A percentile compares a stretch with the other conserved stretches of the same genome.
Evolutionary conservation across 2,888 invertebrate genomes (phyloP).

Genomic region (Heliconius erato): DNA sequence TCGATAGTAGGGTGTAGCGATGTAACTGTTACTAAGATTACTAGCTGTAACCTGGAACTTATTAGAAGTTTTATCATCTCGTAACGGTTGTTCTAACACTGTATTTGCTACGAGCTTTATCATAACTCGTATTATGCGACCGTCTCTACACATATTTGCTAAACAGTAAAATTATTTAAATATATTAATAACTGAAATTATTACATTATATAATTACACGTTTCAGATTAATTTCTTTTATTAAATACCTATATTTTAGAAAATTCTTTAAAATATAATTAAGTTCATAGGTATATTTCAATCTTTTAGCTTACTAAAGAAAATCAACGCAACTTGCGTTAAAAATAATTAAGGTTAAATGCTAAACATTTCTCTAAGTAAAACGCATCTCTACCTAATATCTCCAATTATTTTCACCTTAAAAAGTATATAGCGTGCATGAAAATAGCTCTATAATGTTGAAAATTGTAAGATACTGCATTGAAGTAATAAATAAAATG

Average conservation of each 20-base stretch:
- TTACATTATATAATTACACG: too few species aligned
- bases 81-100: constrained; percentile 72
- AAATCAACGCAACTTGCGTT: too few species aligned
- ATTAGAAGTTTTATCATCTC: constrained; percentile 73
- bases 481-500: constrained; percentile 44
- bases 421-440: neutral
- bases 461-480: constrained; percentile 20
- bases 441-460: neutral
- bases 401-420: neutral
- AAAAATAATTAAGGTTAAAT: neutral
- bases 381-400: neutral
- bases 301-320: too few species aligned
- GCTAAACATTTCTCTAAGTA: neutral
- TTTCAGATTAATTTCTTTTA: too few species aligned
- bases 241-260: too few species aligned
- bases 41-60: constrained; percentile 67
- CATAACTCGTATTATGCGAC: constrained; percentile 14
- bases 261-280: too few species aligned
- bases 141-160: neutral
- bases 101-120: constrained; percentile 37
- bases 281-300: too few species aligned
- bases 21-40: constrained; percentile 73
- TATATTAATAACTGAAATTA: too few species aligned
- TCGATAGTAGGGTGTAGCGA: constrained; percentile 61
- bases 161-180: neutral